phyloP scores from a whole-genome alignment of 2,113 vertebrate species.

The Oreochromis niloticus region DNA sequence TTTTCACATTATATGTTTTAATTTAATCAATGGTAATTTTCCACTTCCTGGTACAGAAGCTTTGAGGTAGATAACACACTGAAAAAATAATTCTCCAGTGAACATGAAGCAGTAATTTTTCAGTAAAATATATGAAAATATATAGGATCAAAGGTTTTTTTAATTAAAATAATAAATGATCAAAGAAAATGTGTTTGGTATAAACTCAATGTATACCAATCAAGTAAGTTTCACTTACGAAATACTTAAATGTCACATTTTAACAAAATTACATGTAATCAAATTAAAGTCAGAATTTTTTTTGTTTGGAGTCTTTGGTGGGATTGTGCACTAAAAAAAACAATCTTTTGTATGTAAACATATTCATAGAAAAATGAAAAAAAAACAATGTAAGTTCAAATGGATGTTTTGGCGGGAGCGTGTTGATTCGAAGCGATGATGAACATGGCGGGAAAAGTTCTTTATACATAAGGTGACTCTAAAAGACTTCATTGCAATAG shows the following conservation, averaged over 20 bases:
- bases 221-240: too few relatives aligned
- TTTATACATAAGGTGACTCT: background rate
- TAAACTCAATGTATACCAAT: too few relatives aligned
- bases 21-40: background rate
- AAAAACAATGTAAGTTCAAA: background rate
- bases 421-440: background rate
- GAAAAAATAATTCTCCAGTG: background rate
- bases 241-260: background rate
- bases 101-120: background rate
- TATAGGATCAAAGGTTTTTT: too few relatives aligned
- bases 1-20: background rate
- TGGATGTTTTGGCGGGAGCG: background rate
- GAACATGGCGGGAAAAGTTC: background rate
- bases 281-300: background rate
- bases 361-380: background rate
- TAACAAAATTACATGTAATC: background rate
- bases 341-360: background rate
- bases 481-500: background rate
- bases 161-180: too few relatives aligned
- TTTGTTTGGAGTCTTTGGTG: background rate
- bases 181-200: too few relatives aligned
- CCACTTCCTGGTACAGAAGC: background rate
- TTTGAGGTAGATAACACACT: background rate
- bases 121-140: too few relatives aligned
- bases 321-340: background rate